Conservation (phyloP, 2,888 invertebrate species). For the Lasioglossum calceatum region DNA sequence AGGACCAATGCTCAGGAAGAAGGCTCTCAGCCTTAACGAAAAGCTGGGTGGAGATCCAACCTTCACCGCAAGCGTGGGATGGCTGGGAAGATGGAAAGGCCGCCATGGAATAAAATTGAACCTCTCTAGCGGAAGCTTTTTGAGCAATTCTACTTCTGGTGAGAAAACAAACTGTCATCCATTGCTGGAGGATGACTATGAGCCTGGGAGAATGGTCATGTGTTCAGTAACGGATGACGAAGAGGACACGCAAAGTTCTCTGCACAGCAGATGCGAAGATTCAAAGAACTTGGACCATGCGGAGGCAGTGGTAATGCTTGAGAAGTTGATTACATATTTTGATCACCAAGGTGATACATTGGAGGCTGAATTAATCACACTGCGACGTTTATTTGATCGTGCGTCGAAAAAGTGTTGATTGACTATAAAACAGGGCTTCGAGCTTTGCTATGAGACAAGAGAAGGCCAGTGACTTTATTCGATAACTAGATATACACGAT, state of each 20-base stretch:
- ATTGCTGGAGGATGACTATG: background rate
- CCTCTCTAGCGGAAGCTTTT: constrained; percentile 1
- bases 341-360: constrained; percentile 20
- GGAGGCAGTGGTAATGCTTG: constrained; percentile 29
- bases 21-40: constrained; percentile 37
- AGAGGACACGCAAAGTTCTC: background rate
- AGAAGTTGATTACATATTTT: constrained; percentile 28
- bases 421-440: background rate
- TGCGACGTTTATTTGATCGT: constrained; percentile 9
- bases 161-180: background rate
- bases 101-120: constrained; percentile 38
- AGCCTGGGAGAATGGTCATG: background rate
- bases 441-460: background rate
- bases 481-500: constrained; percentile 27
- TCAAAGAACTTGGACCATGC: background rate
- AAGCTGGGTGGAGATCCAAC: constrained; percentile 24
- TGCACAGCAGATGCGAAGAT: background rate
- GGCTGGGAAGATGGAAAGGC: constrained; percentile 43
- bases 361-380: constrained; percentile 1
- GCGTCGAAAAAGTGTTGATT: constrained; percentile 14
- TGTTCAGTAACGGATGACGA: background rate
- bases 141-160: background rate
- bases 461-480: constrained; percentile 12
- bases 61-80: constrained; percentile 37
- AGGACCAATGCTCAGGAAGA: constrained; percentile 20